phyloP scores from a whole-genome alignment of 2,797 vertebrate genomes.

The Stomatorhinus walkeri region DNA sequence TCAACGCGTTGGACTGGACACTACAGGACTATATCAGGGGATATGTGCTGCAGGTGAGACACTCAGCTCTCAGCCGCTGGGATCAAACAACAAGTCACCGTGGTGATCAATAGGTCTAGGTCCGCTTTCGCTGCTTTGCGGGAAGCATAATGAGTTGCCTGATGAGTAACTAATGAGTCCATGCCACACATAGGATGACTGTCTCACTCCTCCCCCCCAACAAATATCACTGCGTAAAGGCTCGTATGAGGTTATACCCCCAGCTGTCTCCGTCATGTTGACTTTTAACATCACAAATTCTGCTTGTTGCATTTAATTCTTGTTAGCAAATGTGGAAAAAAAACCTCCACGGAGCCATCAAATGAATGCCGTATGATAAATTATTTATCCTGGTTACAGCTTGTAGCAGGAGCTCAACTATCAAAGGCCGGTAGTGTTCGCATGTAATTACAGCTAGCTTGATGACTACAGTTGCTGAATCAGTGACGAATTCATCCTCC shows the following conservation, averaged over 20 bases:
- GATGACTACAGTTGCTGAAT: constrained; percentile 62
- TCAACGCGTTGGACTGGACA: constrained; percentile 90
- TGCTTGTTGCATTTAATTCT: constrained; percentile 76
- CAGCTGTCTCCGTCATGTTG: constrained; percentile 36
- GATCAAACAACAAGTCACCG: not conserved
- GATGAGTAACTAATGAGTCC: not conserved
- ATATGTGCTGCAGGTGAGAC: constrained; percentile 85
- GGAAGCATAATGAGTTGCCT: not conserved
- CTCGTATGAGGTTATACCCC: constrained; percentile 28
- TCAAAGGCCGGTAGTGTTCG: constrained; percentile 82
- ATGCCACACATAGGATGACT: not conserved
- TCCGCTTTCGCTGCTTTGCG: not conserved
- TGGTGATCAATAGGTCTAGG: not conserved
- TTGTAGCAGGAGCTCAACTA: constrained; percentile 76
- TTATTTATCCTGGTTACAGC: constrained; percentile 93
- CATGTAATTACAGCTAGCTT: constrained; percentile 79
- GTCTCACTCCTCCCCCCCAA: constrained; percentile 26
- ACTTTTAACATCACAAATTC: constrained; percentile 81
- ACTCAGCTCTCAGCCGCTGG: not conserved
- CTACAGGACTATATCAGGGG: constrained; percentile 94
- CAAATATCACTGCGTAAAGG: constrained; percentile 49
- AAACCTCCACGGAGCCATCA: constrained; percentile 85
- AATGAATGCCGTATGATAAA: constrained; percentile 94
- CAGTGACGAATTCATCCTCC: constrained; percentile 66
- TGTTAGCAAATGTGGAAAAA: constrained; percentile 81